Percentiles rank a stretch among this genome's conserved stretches.
Evolutionary conservation across 2,113 vertebrate genomes (phyloP).

Genomic region (Pholis gunnellus): DNA sequence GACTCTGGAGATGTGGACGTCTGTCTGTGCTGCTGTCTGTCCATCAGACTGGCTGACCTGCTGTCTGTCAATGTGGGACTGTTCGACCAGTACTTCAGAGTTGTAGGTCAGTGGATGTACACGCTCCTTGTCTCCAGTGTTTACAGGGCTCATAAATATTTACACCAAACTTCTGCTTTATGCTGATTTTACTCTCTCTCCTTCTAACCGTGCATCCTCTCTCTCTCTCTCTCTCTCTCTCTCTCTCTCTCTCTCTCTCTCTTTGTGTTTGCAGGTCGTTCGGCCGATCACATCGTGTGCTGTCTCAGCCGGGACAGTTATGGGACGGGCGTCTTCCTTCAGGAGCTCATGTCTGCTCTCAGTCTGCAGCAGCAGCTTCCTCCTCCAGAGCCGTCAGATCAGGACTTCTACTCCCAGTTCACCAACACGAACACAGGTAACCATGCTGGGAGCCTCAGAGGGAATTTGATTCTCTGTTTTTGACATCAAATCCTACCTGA

Average conservation of each 20-base stretch:
- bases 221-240: neutral
- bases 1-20: conserved; percentile 84
- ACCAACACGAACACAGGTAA: conserved; percentile 91
- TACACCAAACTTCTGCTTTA: neutral
- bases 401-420: conserved; percentile 98
- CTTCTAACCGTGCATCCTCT: neutral
- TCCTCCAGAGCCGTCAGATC: conserved; percentile 92
- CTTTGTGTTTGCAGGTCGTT: conserved; percentile 66
- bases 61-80: conserved; percentile 95
- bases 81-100: conserved; percentile 97
- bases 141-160: neutral
- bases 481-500: neutral
- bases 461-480: neutral
- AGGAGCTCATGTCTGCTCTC: conserved; percentile 95
- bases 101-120: conserved; percentile 86
- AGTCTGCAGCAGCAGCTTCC: conserved; percentile 91
- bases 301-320: conserved; percentile 96
- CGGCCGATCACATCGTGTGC: conserved; percentile 89
- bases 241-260: neutral
- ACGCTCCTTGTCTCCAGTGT: neutral
- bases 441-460: neutral
- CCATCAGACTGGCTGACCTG: conserved; percentile 78
- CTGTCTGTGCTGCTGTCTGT: conserved; percentile 81
- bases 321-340: conserved; percentile 92
- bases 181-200: neutral